These are phyloP conservation scores for Holothuria glaberrima DNA, from an alignment of 35 echinoderm and acorn worm species.

Conservation along the genomic window DNA sequence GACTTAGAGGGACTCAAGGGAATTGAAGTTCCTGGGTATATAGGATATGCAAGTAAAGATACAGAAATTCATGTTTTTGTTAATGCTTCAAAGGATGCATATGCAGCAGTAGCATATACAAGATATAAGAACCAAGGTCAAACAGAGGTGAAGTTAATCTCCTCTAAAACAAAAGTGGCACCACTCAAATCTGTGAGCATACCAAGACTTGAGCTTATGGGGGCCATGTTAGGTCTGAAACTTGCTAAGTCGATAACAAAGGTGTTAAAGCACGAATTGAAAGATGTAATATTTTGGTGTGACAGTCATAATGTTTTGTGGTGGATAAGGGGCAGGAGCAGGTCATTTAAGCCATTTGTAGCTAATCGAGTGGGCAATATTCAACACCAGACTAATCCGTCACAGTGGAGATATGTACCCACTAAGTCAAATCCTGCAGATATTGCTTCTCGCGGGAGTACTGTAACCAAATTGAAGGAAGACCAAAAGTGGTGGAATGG, in stretches of 20 bases:
- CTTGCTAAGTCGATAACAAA: background rate
- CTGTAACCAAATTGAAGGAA: background rate
- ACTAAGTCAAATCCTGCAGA: background rate
- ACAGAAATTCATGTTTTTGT: background rate
- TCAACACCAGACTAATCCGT: constrained; percentile 6
- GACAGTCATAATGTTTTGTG: constrained; percentile 34
- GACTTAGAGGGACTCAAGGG: background rate
- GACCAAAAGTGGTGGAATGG: background rate
- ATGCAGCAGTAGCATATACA: constrained; percentile 13
- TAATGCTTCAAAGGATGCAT: constrained; percentile 29
- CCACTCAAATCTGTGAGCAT: constrained; percentile 21
- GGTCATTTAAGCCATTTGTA: constrained; percentile 33
- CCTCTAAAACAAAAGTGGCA: constrained; percentile 41
- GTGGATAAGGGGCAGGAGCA: constrained; percentile 34
- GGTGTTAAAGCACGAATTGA: background rate
- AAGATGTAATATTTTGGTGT: constrained; percentile 30
- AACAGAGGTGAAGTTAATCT: background rate
- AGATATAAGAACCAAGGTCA: background rate
- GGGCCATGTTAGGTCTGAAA: constrained; percentile 23
- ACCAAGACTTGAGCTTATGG: constrained; percentile 33
- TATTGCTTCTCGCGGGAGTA: background rate
- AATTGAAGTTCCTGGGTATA: background rate
- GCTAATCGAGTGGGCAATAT: too few relatives aligned
- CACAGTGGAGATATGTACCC: constrained; percentile 23
- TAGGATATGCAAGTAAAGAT: background rate